These are phyloP conservation scores for Halcyon smyrnensis DNA, from an alignment of 2,797 vertebrate species.

Conservation along the genomic window DNA sequence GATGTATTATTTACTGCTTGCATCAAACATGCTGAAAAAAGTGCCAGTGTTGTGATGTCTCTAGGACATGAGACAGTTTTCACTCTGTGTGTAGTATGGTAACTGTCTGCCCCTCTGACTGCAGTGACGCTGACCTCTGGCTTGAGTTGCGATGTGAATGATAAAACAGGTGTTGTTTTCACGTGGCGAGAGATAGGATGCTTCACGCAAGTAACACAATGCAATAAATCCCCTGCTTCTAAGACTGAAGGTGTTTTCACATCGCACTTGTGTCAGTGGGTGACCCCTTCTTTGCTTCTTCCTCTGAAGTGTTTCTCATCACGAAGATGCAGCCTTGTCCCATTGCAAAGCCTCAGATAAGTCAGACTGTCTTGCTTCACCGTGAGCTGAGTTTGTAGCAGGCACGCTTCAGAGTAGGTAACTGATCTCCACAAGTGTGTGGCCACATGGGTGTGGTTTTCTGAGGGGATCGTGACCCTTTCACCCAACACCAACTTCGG, in stretches of 20 bases:
- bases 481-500: not conserved
- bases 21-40: not conserved
- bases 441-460: not conserved
- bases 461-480: not conserved
- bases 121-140: not conserved
- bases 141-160: not conserved
- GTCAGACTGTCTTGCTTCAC: not conserved
- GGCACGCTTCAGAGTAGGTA: not conserved
- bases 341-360: not conserved
- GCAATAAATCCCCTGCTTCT: not conserved
- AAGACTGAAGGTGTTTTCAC: not conserved
- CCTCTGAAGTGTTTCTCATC: not conserved
- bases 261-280: not conserved
- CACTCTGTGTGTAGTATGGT: not conserved
- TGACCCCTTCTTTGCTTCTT: not conserved
- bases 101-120: not conserved
- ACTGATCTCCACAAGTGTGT: not conserved
- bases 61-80: not conserved
- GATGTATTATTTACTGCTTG: not conserved
- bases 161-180: not conserved
- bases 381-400: not conserved
- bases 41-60: not conserved
- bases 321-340: rapidly evolving
- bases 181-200: not conserved
- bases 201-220: not conserved